Percentiles rank a stretch among this genome's conserved stretches.
Evolutionary conservation across 2,888 invertebrate species (phyloP).

Genomic region (Cantharis rustica): DNA sequence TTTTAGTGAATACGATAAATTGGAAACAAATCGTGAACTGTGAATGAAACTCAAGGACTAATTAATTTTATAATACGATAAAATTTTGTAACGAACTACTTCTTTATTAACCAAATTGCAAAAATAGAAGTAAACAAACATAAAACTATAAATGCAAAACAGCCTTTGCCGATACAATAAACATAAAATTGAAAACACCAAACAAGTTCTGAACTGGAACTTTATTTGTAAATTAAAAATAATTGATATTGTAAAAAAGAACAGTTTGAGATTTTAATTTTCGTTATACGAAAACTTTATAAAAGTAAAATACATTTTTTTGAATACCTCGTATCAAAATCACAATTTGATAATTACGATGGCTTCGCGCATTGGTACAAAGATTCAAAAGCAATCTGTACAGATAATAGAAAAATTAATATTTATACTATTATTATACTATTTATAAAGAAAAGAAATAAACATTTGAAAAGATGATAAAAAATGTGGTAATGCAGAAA

Average conservation of each 20-base stretch:
- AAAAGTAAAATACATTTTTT: background rate
- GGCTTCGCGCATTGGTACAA: background rate
- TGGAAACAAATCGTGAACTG: background rate
- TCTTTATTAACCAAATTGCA: background rate
- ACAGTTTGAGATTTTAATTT: background rate
- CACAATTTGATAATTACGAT: background rate
- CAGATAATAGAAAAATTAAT: background rate
- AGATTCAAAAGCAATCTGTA: background rate
- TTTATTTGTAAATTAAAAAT: background rate
- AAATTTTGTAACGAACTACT: background rate
- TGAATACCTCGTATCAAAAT: background rate
- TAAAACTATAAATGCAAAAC: background rate
- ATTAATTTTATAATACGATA: background rate
- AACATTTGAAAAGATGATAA: background rate
- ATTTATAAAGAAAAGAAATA: background rate
- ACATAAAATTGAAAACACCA: background rate
- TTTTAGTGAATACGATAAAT: background rate
- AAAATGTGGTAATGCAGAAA: background rate
- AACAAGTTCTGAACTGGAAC: background rate
- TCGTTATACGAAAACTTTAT: background rate
- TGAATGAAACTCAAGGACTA: background rate
- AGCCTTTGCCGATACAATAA: background rate
- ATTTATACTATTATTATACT: too few relatives aligned
- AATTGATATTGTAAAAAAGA: background rate
- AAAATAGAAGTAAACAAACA: background rate